These are phyloP conservation scores for Drosophila mercatorum DNA, from an alignment of 2,888 invertebrate species.

Conservation along the genomic window DNA sequence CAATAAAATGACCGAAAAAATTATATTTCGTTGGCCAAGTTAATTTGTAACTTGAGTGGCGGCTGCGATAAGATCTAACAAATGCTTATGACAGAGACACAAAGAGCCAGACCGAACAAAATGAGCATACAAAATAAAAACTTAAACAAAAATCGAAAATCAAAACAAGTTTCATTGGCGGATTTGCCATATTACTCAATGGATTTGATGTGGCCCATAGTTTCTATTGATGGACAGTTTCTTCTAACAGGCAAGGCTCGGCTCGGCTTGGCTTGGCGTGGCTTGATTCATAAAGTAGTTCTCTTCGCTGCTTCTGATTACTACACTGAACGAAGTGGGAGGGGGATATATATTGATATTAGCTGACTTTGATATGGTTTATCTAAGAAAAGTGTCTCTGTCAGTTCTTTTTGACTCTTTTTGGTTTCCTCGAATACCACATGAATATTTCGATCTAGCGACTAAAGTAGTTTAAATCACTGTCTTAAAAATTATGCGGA, in stretches of 20 bases:
- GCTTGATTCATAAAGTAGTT: conserved; percentile 9
- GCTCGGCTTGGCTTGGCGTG: not conserved
- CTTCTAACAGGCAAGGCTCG: conserved; percentile 38
- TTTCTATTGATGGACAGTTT: conserved; percentile 56
- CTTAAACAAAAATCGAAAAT: conserved; percentile 1
- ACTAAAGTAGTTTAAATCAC: too few species aligned
- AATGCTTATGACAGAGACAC: conserved; percentile 44
- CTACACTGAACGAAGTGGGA: conserved; percentile 26
- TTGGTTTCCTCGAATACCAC: too few species aligned
- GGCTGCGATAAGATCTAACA: conserved; percentile 60
- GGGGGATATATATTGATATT: not conserved
- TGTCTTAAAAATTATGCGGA: too few species aligned
- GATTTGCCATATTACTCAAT: conserved; percentile 71
- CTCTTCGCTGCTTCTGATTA: not conserved
- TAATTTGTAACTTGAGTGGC: conserved; percentile 67
- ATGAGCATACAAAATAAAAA: conserved; percentile 13
- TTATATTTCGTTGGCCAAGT: conserved; percentile 45
- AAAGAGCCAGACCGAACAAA: conserved; percentile 15
- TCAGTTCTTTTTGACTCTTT: too few species aligned
- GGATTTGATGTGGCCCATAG: conserved; percentile 60
- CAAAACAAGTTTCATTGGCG: conserved; percentile 67
- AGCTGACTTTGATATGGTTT: not conserved
- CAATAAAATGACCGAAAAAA: conserved; percentile 30
- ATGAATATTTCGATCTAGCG: too few species aligned
- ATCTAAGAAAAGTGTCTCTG: too few species aligned